Evolutionary conservation across 2,888 invertebrate species (phyloP).

Genomic region (Tipula helvola): DNA sequence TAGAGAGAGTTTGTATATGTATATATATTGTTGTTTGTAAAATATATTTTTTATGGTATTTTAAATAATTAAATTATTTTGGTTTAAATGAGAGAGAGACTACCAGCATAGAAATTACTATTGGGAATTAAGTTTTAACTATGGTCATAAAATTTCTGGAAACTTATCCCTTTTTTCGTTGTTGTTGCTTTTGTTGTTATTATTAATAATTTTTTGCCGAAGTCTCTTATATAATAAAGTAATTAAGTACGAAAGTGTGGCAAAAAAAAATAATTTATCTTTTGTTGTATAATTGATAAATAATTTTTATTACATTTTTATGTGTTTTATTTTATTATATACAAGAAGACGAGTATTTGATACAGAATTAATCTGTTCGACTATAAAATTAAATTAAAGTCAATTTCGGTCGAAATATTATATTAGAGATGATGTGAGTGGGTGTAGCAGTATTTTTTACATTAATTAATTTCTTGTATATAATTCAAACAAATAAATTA

Average conservation of each 20-base stretch:
- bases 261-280: background rate
- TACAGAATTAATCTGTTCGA: background rate
- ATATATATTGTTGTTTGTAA: background rate
- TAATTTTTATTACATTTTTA: slow-evolving; percentile 4
- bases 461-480: background rate
- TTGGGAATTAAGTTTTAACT: background rate
- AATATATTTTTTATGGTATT: background rate
- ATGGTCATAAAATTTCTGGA: background rate
- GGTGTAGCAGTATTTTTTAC: background rate
- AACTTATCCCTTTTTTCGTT: background rate
- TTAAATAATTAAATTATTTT: background rate
- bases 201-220: background rate
- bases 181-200: background rate
- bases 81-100: background rate
- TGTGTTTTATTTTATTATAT: background rate
- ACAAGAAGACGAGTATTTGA: background rate
- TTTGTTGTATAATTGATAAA: background rate
- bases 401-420: background rate
- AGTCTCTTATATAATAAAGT: background rate
- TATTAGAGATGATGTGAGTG: background rate
- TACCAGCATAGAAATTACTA: background rate
- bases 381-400: background rate
- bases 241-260: background rate
- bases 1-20: background rate
- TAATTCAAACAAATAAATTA: background rate